Evolutionary conservation across 2,797 vertebrate genomes (phyloP).

Genomic region (Sitta carolinensis): DNA sequence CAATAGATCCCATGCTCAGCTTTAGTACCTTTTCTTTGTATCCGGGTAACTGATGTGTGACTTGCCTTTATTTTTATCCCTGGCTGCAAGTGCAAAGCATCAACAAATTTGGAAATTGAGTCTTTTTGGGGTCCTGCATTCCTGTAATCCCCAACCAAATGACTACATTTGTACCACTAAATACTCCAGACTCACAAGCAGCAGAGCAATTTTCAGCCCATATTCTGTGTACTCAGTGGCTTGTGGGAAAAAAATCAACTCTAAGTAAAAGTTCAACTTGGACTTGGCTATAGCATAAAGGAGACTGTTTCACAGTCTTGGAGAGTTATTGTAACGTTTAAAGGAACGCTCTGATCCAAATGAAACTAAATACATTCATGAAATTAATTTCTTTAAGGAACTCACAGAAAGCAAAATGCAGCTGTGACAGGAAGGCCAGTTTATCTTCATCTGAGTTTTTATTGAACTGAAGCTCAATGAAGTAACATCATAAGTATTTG

Average conservation of each 20-base stretch:
- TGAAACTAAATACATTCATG: neutral
- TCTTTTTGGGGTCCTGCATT: neutral
- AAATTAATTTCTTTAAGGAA: neutral
- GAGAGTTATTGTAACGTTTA: neutral
- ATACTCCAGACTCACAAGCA: neutral
- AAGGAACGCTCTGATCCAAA: neutral
- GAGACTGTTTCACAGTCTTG: neutral
- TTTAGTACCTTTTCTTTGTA: neutral
- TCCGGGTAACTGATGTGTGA: neutral
- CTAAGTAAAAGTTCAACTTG: neutral
- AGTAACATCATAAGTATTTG: neutral
- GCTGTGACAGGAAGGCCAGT: neutral
- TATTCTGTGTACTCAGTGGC: neutral
- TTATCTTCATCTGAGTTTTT: neutral
- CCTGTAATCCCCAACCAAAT: conserved; percentile 3
- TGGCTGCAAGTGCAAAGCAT: neutral
- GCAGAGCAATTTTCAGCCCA: conserved; percentile 32
- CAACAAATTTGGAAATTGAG: neutral
- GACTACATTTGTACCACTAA: conserved; percentile 9
- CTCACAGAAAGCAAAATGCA: neutral
- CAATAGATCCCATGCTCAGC: neutral
- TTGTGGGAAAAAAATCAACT: neutral
- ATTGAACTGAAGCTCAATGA: neutral
- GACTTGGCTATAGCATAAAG: neutral
- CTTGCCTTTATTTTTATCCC: conserved; percentile 21